Evolutionary conservation across 2,797 vertebrate genomes (phyloP).

Genomic region (Ficedula albicollis): DNA sequence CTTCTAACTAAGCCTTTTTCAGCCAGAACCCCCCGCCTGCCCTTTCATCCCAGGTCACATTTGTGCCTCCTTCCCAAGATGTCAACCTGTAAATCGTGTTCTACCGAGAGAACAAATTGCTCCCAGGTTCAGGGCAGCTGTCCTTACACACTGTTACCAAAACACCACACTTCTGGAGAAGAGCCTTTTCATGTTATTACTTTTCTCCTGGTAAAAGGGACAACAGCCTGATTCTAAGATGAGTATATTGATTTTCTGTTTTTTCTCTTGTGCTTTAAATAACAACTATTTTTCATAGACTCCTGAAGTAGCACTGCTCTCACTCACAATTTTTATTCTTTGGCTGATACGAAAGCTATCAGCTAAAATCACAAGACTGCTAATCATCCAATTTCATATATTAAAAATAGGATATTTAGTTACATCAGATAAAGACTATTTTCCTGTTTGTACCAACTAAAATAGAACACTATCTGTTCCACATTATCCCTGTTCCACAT

Average conservation of each 20-base stretch:
- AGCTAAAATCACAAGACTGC: neutral
- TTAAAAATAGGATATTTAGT: conserved; percentile 3
- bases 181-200: neutral
- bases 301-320: neutral
- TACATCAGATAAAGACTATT: neutral
- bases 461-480: neutral
- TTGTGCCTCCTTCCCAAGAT: neutral
- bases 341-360: neutral
- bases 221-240: neutral
- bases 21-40: neutral
- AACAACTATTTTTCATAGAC: neutral
- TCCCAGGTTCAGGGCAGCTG: neutral
- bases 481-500: neutral
- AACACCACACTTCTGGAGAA: neutral
- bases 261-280: neutral
- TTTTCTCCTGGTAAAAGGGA: neutral
- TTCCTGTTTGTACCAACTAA: neutral
- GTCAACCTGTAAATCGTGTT: neutral
- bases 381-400: neutral
- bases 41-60: neutral
- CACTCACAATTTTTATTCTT: neutral
- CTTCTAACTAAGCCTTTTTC: neutral
- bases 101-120: neutral
- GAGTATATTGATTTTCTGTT: neutral
- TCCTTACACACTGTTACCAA: neutral